Percentiles rank a stretch among this genome's conserved stretches.
These are phyloP conservation scores for Epinephelus moara DNA, from an alignment of 2,113 vertebrate species.

Conservation along the genomic window DNA sequence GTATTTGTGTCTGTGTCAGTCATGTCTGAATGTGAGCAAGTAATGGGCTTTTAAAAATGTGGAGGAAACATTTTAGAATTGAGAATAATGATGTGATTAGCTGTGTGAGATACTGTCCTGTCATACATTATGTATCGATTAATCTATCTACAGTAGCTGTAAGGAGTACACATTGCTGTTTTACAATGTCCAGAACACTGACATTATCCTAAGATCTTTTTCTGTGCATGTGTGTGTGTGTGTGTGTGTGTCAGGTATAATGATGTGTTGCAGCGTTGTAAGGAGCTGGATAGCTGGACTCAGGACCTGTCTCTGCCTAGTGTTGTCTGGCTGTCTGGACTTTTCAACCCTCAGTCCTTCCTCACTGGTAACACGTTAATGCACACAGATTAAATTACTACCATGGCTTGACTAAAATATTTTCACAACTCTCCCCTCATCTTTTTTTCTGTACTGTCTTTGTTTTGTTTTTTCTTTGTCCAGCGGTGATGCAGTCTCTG, in stretches of 20 bases:
- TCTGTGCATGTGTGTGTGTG: background rate
- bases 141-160: background rate
- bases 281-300: constrained; percentile 89
- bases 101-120: background rate
- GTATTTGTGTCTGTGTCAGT: background rate
- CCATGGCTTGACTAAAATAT: background rate
- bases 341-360: constrained; percentile 97
- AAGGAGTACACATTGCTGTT: background rate
- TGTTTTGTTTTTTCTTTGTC: constrained; percentile 17
- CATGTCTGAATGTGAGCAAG: background rate
- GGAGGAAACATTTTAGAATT: background rate
- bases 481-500: constrained; percentile 85
- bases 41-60: background rate
- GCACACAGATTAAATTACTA: background rate
- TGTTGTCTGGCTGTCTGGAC: constrained; percentile 92
- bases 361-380: constrained; percentile 90
- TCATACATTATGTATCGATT: background rate
- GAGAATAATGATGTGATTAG: background rate
- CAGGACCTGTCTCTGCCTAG: constrained; percentile 90
- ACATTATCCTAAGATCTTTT: no score
- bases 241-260: constrained; percentile 78
- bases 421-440: background rate
- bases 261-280: constrained; percentile 87
- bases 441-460: background rate
- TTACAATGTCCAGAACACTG: no score